Percentiles rank a stretch among this genome's conserved stretches.
Conservation (phyloP, 2,888 invertebrate species). For the Platypus cylindrus region DNA sequence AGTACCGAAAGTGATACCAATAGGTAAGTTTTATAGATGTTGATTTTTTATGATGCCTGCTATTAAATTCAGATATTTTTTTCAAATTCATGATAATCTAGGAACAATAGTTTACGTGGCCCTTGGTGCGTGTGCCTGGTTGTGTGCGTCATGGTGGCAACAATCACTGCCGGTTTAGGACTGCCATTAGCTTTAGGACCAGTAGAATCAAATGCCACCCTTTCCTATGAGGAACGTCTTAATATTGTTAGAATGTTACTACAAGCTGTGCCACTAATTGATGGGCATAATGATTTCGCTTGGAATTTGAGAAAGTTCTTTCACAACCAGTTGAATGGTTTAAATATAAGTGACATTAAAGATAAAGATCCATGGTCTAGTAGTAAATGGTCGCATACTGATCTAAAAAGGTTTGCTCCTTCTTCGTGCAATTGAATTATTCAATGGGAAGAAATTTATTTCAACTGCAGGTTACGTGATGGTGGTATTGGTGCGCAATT, state of each 20-base stretch:
- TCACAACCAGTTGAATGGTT: constrained; percentile 61
- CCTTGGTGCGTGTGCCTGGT: constrained; percentile 46
- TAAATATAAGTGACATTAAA: constrained; percentile 54
- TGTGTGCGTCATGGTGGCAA: constrained; percentile 45
- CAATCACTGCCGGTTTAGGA: constrained; percentile 43
- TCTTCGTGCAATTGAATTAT: no score
- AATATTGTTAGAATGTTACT: constrained; percentile 43
- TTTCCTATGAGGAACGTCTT: constrained; percentile 43
- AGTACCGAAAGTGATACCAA: constrained; percentile 42
- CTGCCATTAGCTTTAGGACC: constrained; percentile 40
- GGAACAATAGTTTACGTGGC: constrained; percentile 36
- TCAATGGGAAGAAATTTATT: background rate
- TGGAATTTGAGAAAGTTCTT: constrained; percentile 84
- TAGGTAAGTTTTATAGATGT: constrained; percentile 7
- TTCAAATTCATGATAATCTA: no score
- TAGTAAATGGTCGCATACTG: constrained; percentile 86
- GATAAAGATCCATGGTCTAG: constrained; percentile 70
- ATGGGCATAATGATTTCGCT: constrained; percentile 78
- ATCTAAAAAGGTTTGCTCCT: no score
- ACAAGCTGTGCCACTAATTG: constrained; percentile 56
- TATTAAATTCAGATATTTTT: constrained; percentile 4
- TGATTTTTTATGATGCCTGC: background rate
- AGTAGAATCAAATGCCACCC: constrained; percentile 21
- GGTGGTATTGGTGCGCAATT: constrained; percentile 71
- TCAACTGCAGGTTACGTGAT: constrained; percentile 15